Evolutionary conservation across 2,888 invertebrate species (phyloP), one percentile per base, ranked within the genome.

Genomic region (Hydropsyche betteni): DNA sequence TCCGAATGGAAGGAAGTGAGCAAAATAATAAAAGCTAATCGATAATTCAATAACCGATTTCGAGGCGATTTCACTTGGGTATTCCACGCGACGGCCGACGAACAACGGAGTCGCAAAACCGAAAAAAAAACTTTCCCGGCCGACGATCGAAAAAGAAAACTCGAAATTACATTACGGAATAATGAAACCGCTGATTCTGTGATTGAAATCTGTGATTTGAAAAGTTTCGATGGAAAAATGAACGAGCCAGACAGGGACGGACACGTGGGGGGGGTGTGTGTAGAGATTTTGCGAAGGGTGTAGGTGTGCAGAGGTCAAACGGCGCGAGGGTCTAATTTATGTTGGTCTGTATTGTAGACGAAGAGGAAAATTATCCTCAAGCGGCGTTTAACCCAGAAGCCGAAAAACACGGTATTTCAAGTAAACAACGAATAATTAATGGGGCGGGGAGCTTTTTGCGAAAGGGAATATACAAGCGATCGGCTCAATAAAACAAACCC

Each of bases 391-490:
- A 72, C 72, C 72, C 72, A 72, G 58, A 72, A 72, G 72, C 72
- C 72, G 55, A 72, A 72, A 72, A 72, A 72, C 72, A 72, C 24
- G 64, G 72, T 72, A 72, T 72, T 72, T 72, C 72, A 72, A 72
- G 72, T 58, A 72, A 72, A 72, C 72, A 72, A 72, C 72, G 72
- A 72, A 72, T 72, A 72, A 72, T 72, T 72, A 72, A 72, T 72
- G 72, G 72, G 55, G 55, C 72, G 52, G 58, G 14, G 55, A 38
- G 72, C 72, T 72, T 72, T 55, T 61, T 61, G 58, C 50, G 72
- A 72, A 72, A 72, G 14, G 70, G 70, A 38, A 70, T 70, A 38
- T 51, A 53, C 38, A 53, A 53, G 70, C 70, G 51, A 70, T 70
- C 70, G 44, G 14, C 16, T 70, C 51, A 70, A 70, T 70, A 70